phyloP scores from a whole-genome alignment of 2,888 invertebrate species.

The Orthosia gracilis region DNA sequence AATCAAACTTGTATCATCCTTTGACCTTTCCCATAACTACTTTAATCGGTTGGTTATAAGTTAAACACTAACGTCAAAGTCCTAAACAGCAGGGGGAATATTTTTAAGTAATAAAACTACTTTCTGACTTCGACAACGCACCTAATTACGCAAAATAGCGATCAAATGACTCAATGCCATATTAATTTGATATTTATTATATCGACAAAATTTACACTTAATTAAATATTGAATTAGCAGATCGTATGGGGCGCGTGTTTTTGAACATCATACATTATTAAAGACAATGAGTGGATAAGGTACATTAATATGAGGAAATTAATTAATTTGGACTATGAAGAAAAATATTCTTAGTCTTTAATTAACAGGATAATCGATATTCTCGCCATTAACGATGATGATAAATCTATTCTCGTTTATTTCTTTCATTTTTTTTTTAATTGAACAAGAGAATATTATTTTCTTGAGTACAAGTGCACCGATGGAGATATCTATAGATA shows the following conservation, averaged over 20 bases:
- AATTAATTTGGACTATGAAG: too few relatives aligned
- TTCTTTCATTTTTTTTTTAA: too few relatives aligned
- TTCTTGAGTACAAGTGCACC: too few relatives aligned
- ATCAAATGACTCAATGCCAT: conserved; percentile 4
- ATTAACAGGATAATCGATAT: background rate
- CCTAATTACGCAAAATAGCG: background rate
- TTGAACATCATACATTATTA: background rate
- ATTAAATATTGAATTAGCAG: background rate
- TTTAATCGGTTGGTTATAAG: background rate
- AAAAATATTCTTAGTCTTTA: background rate
- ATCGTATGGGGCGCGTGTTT: background rate
- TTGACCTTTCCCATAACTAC: background rate
- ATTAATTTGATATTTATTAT: background rate
- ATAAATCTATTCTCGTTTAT: too few relatives aligned
- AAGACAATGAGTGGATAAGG: background rate
- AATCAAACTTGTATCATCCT: too few relatives aligned
- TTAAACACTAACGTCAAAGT: background rate
- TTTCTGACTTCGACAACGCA: background rate
- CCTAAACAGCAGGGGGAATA: background rate
- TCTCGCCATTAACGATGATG: too few relatives aligned
- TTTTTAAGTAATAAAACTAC: background rate
- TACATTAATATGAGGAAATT: too few relatives aligned
- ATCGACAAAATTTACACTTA: background rate
- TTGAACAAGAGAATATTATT: too few relatives aligned
- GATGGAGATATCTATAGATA: too few relatives aligned